Percentiles rank a stretch among this genome's conserved stretches.
Conservation (phyloP, 2,888 invertebrate genomes). For the Octodonta nipae region DNA sequence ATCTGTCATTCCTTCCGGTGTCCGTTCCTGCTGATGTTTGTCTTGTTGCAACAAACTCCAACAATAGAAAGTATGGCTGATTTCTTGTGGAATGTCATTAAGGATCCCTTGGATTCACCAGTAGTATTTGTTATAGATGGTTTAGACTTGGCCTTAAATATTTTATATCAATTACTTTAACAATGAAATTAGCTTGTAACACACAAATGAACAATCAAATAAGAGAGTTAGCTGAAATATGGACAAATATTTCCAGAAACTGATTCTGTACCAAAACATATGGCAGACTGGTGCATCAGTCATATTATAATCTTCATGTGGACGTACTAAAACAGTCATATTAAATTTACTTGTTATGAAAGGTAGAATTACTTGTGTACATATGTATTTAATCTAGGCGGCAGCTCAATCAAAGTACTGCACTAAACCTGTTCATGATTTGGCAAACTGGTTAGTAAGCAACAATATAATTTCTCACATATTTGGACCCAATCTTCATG, state of each 20-base stretch:
- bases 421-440: no score
- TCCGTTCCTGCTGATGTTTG: no score
- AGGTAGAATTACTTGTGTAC: no score
- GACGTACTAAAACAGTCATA: constrained; percentile 56
- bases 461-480: no score
- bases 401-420: no score
- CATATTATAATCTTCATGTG: constrained; percentile 86
- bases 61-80: no score
- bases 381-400: no score
- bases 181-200: constrained; percentile 85
- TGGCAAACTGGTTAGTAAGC: no score
- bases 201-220: constrained; percentile 91
- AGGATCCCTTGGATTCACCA: constrained; percentile 78
- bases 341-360: neutral
- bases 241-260: constrained; percentile 77
- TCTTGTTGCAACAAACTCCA: no score
- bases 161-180: constrained; percentile 85
- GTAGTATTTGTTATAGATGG: constrained; percentile 82
- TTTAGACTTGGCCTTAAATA: constrained; percentile 85
- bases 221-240: constrained; percentile 78
- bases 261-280: constrained; percentile 67
- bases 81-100: constrained; percentile 91
- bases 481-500: constrained; percentile 31
- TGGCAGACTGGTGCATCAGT: constrained; percentile 78
- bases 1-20: no score